Evolutionary conservation across 2,888 invertebrate genomes (phyloP).

Genomic region (Latrodectus hesperus): DNA sequence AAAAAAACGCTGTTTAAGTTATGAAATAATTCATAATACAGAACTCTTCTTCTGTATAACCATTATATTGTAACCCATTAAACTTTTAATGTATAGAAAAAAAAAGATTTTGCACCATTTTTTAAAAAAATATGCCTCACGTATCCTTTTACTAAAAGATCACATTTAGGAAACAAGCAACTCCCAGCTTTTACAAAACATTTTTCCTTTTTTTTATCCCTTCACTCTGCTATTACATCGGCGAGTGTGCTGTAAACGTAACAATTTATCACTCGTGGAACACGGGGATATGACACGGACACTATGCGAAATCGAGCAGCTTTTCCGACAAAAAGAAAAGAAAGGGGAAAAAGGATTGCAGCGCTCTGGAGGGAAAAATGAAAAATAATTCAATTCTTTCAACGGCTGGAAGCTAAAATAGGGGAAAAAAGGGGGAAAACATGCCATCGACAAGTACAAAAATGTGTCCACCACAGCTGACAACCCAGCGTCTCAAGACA

Average conservation of each 20-base stretch:
- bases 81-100: too few species aligned
- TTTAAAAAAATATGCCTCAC: too few species aligned
- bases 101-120: too few species aligned
- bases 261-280: not conserved
- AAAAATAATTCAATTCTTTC: not conserved
- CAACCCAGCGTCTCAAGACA: constrained; percentile 37
- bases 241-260: not conserved
- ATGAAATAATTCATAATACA: too few species aligned
- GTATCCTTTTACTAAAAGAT: too few species aligned
- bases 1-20: too few species aligned
- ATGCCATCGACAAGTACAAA: constrained; percentile 24
- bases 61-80: too few species aligned
- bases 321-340: not conserved
- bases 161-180: too few species aligned
- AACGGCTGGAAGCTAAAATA: not conserved
- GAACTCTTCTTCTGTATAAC: too few species aligned
- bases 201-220: too few species aligned
- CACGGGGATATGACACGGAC: not conserved
- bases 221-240: too few species aligned
- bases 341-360: not conserved
- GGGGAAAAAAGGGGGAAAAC: not conserved
- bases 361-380: not conserved
- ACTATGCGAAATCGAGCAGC: not conserved
- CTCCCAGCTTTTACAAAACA: too few species aligned
- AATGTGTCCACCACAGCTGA: constrained; percentile 55